Evolutionary conservation across 2,888 invertebrate genomes (phyloP).

Genomic region (Apotomis turbidana): DNA sequence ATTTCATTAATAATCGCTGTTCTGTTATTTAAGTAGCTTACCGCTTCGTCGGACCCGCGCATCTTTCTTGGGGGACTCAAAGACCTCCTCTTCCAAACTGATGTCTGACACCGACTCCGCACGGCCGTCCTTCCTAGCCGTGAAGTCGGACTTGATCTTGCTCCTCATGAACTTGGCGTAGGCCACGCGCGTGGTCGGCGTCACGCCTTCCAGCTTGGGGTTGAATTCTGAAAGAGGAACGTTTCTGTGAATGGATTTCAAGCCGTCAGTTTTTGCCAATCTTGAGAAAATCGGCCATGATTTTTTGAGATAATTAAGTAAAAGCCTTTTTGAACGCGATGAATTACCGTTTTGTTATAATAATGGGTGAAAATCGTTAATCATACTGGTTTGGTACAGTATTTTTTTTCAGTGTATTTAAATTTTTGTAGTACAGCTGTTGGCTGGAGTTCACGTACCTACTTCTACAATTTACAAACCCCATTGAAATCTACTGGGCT

Average conservation of each 20-base stretch:
- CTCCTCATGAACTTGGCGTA: constrained; percentile 94
- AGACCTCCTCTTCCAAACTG: constrained; percentile 65
- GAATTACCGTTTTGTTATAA: too few species aligned
- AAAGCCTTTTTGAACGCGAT: too few species aligned
- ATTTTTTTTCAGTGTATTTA: too few species aligned
- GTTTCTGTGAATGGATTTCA: neutral
- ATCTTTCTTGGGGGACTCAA: constrained; percentile 58
- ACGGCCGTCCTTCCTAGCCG: constrained; percentile 53
- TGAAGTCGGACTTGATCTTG: constrained; percentile 85
- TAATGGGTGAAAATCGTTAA: too few species aligned
- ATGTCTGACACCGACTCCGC: constrained; percentile 38
- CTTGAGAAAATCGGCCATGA: too few species aligned
- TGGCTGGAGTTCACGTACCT: too few species aligned
- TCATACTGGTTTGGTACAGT: too few species aligned
- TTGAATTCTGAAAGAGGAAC: constrained; percentile 86
- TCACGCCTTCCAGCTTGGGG: constrained; percentile 89
- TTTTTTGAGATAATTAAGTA: too few species aligned
- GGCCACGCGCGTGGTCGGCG: constrained; percentile 91
- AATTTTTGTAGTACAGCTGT: too few species aligned
- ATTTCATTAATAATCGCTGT: neutral
- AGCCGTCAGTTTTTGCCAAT: too few species aligned
- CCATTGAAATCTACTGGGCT: too few species aligned
- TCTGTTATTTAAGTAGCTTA: constrained; percentile 44
- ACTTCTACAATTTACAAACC: too few species aligned
- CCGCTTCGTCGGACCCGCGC: constrained; percentile 54